A percentile compares a stretch with the other conserved stretches of the same genome.
Evolutionary conservation across 1,140 invertebrate species (phyloP).

Genomic region (Chironomus striatipennis): DNA sequence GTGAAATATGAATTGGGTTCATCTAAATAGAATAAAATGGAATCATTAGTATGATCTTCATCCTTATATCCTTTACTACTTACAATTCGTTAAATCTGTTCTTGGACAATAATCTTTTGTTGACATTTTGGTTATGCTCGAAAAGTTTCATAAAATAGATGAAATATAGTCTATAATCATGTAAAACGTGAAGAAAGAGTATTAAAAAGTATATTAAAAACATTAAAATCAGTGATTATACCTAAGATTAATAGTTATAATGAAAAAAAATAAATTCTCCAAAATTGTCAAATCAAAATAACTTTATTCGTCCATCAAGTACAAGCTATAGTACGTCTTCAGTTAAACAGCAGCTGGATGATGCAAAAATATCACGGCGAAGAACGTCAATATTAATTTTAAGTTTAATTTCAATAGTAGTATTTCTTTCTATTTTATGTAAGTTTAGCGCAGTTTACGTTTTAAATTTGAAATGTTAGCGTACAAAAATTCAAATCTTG

Average conservation of each 20-base stretch:
- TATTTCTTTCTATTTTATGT: slow-evolving; percentile 16
- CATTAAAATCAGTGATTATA: neutral
- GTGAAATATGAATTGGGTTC: neutral
- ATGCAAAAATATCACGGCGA: neutral
- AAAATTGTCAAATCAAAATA: slow-evolving; percentile 15
- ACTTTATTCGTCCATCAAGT: slow-evolving; percentile 10
- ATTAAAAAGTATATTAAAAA: neutral
- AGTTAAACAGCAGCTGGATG: neutral
- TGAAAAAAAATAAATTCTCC: neutral
- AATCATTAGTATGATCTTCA: neutral
- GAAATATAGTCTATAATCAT: neutral
- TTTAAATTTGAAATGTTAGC: neutral
- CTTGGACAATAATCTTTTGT: neutral
- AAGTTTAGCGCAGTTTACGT: neutral
- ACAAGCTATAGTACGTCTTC: neutral
- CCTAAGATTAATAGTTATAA: neutral
- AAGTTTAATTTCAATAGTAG: neutral
- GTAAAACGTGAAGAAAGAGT: neutral
- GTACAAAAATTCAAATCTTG: too few species aligned
- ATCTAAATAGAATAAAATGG: neutral
- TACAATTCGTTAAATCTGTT: neutral
- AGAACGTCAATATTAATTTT: slow-evolving; percentile 1
- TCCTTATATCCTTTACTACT: neutral
- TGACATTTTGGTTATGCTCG: too few species aligned
- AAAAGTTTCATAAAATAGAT: too few species aligned